Conservation (phyloP, 2,888 invertebrate species). For the Ethmia dodecea region DNA sequence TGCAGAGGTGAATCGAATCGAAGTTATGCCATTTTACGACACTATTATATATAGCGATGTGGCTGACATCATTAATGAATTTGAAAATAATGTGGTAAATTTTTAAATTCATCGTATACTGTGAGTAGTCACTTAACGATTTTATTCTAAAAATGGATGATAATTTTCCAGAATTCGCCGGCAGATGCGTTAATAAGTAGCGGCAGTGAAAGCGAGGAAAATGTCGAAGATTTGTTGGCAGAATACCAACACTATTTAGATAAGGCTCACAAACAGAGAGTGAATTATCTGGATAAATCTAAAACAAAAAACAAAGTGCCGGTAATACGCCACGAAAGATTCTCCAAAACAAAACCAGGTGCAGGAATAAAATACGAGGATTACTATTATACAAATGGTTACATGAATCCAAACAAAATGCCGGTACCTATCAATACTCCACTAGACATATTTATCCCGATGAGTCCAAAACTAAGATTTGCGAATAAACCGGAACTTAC, state of each 20-base stretch:
- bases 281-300: constrained; percentile 44
- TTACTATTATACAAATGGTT: constrained; percentile 30
- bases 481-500: constrained; percentile 26
- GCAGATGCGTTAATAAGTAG: constrained; percentile 35
- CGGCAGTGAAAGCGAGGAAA: constrained; percentile 57
- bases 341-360: constrained; percentile 35
- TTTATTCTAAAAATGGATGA: background rate
- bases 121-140: background rate
- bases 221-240: constrained; percentile 51
- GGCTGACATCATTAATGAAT: constrained; percentile 58
- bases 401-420: constrained; percentile 32
- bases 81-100: constrained; percentile 49
- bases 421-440: constrained; percentile 34
- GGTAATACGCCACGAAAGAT: constrained; percentile 43
- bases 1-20: constrained; percentile 45
- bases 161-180: constrained; percentile 39
- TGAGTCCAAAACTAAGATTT: constrained; percentile 32
- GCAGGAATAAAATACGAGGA: constrained; percentile 30
- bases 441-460: constrained; percentile 44
- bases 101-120: background rate
- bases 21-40: constrained; percentile 52
- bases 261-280: constrained; percentile 56
- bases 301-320: constrained; percentile 63
- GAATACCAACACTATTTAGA: constrained; percentile 65
- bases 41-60: constrained; percentile 61